Evolutionary conservation across 2,797 vertebrate species (phyloP).

Genomic region (Acanthurus leucopareius): DNA sequence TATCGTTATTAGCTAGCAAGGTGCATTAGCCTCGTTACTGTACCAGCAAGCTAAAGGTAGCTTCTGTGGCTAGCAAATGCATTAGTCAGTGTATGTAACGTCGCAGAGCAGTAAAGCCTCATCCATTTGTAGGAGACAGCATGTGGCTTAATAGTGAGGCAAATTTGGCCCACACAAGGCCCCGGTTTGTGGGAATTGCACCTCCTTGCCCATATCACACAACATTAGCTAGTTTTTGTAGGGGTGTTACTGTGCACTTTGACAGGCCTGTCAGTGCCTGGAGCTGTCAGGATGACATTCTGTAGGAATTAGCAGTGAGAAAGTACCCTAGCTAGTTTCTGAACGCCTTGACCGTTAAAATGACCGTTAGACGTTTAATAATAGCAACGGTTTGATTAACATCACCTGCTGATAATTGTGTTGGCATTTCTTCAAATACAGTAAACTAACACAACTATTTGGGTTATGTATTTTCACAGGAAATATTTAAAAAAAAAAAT

Average conservation of each 20-base stretch:
- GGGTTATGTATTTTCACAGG: no score
- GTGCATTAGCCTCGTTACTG: conserved; percentile 54
- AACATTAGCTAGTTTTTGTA: not conserved
- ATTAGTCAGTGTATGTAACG: conserved; percentile 18
- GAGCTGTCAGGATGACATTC: conserved; percentile 21
- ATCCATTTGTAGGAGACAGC: conserved; percentile 13
- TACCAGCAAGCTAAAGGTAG: conserved; percentile 33
- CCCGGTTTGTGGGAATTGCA: conserved; percentile 23
- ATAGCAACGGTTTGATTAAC: not conserved
- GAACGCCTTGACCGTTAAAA: not conserved
- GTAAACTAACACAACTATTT: not conserved
- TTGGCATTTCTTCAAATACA: not conserved
- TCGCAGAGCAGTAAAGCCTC: conserved; percentile 28
- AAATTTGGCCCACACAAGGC: conserved; percentile 19
- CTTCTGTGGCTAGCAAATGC: conserved; percentile 29
- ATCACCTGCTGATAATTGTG: not conserved
- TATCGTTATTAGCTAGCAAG: conserved; percentile 58
- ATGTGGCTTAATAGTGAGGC: conserved; percentile 19
- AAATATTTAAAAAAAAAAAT: not conserved
- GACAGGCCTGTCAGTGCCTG: conserved; percentile 52
- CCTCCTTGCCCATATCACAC: conserved; percentile 16
- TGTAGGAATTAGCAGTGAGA: conserved; percentile 2
- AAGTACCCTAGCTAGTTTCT: not conserved
- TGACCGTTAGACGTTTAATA: not conserved
- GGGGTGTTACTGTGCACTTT: conserved; percentile 32